Evolutionary conservation across 2,113 vertebrate genomes (phyloP), one percentile per base, ranked within the genome.

Genomic region (Jaculus jaculus): DNA sequence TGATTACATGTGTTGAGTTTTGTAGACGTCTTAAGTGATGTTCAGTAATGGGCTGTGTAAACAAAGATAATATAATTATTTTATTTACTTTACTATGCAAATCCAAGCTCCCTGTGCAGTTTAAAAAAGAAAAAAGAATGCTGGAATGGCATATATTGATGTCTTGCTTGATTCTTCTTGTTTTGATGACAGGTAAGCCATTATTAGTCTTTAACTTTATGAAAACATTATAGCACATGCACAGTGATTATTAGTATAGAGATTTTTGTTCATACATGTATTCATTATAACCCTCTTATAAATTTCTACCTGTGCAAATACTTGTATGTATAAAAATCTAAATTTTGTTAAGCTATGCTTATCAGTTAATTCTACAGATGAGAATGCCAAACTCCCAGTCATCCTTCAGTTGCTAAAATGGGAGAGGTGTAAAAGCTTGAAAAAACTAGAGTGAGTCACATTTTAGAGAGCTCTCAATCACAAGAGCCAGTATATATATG

Each of bases 31-130:
- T 92, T 51, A 87, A 93, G 93, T 39, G 86, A 72, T 89, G 4
- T 32, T 87, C 47, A 82, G 47, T 93, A 92, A 96, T 89, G 54
- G 75, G 78, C 73, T 97, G 78, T 93, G 97, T 84, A 91, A 96
- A 95, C 63, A 94, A 95, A 92, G 84, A 73, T 20, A 94, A 94
- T 84, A 75, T 91, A 94, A 91, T 84, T 75, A 47, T 96, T 96
- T 96, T 61, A 51, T 95, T 95, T 97, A 84, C 32, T 96, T 92
- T 16, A 32, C 60, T 68, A 79, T 93, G 85, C 93, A 97, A 92
- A 94, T 95, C 82, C 37, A 92, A 95, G 37, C 66, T 96, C 84
- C 73, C 74, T 69, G 9, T 92, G 77, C 42, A 39, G 84, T 65
- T 96, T 87, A 39, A 79, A 91, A 37, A 17, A 66, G 78, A 71